These are phyloP conservation scores for Hypomesus transpacificus DNA, from an alignment of 2,113 vertebrate genomes.

Conservation along the genomic window DNA sequence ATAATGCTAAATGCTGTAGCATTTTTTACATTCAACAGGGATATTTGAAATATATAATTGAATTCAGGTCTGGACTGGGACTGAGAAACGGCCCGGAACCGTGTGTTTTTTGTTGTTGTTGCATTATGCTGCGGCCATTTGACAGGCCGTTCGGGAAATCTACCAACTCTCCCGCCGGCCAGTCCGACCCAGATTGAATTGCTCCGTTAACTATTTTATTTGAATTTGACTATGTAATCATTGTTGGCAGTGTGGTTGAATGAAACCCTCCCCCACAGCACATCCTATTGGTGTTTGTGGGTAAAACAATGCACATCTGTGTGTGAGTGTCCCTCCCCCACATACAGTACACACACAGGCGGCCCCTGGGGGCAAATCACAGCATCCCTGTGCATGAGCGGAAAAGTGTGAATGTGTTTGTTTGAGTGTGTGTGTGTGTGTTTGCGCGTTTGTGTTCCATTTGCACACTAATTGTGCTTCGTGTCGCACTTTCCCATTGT, in stretches of 20 bases:
- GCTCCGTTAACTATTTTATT: no score
- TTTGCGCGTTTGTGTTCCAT: not conserved
- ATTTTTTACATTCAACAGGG: not conserved
- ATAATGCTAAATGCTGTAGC: not conserved
- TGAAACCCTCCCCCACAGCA: not conserved
- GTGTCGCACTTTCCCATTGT: not conserved
- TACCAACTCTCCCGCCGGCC: no score
- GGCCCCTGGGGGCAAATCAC: not conserved
- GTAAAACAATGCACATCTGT: slow-evolving; percentile 2
- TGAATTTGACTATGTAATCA: not conserved
- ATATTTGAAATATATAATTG: no score
- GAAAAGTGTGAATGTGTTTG: not conserved
- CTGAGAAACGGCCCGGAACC: no score
- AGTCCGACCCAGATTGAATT: no score
- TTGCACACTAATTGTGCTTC: not conserved
- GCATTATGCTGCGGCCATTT: no score
- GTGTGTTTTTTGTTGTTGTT: no score
- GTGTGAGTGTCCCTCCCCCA: not conserved
- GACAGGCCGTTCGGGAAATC: no score
- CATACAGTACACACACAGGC: slow-evolving; percentile 13
- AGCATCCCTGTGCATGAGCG: not conserved
- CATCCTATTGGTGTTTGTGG: not conserved
- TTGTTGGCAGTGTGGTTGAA: no score
- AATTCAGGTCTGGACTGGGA: no score
- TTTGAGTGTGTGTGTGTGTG: not conserved